A percentile compares a stretch with the other conserved stretches of the same genome.
Evolutionary conservation across 2,888 invertebrate genomes (phyloP).

Genomic region (Amblyjoppa fuscipennis): DNA sequence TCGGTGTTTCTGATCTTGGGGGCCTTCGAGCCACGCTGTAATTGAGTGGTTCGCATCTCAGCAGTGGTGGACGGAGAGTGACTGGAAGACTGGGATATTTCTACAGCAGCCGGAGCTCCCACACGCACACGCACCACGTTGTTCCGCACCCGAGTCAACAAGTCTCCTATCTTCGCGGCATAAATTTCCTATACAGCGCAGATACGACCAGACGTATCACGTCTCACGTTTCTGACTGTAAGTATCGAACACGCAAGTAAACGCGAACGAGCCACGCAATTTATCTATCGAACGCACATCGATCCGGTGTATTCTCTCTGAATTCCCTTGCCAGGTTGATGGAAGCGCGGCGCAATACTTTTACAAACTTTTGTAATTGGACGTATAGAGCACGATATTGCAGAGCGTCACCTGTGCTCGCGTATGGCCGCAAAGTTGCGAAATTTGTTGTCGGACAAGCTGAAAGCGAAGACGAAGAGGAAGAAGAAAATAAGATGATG

Average conservation of each 20-base stretch:
- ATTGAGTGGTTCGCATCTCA: constrained; percentile 84
- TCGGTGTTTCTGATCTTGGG: constrained; percentile 73
- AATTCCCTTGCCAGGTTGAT: constrained; percentile 10
- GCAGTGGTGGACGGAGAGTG: constrained; percentile 61
- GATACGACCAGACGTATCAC: constrained; percentile 43
- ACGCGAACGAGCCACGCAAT: constrained; percentile 38
- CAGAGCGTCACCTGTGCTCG: constrained; percentile 47
- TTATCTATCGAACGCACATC: constrained; percentile 19
- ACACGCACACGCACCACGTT: constrained; percentile 26
- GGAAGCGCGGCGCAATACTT: not conserved
- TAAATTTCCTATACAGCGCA: constrained; percentile 4
- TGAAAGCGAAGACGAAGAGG: constrained; percentile 4
- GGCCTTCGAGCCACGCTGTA: constrained; percentile 78
- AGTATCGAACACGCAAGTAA: constrained; percentile 70
- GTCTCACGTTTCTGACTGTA: constrained; percentile 64
- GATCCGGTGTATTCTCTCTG: constrained; percentile 28
- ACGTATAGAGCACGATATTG: constrained; percentile 24
- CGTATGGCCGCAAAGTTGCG: constrained; percentile 44
- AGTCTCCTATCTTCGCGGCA: not conserved
- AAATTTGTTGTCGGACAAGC: constrained; percentile 50
- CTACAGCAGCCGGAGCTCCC: constrained; percentile 37
- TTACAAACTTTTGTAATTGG: constrained; percentile 32
- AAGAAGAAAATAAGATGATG: constrained; percentile 7
- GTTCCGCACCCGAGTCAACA: not conserved
- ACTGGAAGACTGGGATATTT: constrained; percentile 48